Evolutionary conservation across 2,888 invertebrate species (phyloP).

Genomic region (Ormyrus rosae): DNA sequence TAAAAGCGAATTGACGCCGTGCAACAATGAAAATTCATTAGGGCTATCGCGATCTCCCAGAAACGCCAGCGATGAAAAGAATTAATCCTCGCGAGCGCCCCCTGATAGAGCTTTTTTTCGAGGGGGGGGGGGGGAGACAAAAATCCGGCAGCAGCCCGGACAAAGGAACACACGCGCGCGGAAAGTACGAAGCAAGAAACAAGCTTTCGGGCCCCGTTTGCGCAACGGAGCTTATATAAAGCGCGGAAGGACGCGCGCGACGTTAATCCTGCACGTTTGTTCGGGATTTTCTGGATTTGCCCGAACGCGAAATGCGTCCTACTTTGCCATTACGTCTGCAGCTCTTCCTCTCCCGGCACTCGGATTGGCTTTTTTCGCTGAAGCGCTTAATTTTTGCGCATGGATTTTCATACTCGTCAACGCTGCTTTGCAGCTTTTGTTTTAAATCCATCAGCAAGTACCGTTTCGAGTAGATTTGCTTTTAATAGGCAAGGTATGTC

Average conservation of each 20-base stretch:
- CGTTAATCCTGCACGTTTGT: conserved; percentile 48
- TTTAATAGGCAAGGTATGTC: too few relatives aligned
- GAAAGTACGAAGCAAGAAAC: conserved; percentile 19
- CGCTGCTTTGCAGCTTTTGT: too few relatives aligned
- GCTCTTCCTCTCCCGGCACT: background rate
- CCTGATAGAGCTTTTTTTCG: background rate
- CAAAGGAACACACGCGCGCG: too few relatives aligned
- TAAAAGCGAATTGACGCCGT: too few relatives aligned
- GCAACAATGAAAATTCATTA: too few relatives aligned
- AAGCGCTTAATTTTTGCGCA: conserved; percentile 8
- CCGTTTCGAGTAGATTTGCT: too few relatives aligned
- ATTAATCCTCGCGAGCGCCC: too few relatives aligned
- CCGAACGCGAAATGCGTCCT: background rate
- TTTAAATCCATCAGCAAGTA: too few relatives aligned
- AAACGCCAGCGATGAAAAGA: too few relatives aligned
- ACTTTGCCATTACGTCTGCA: conserved; percentile 24
- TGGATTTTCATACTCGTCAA: background rate
- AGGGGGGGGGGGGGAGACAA: background rate
- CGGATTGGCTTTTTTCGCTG: background rate
- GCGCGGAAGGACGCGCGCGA: conserved; percentile 28
- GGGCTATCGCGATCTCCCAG: too few relatives aligned
- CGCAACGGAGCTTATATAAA: conserved; percentile 35
- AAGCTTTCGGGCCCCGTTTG: conserved; percentile 9
- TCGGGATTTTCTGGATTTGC: conserved; percentile 39
- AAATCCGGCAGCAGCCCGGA: too few relatives aligned